Percentiles rank a stretch among this genome's conserved stretches.
Conservation (phyloP, 2,797 vertebrate genomes). For the Syngnathus acus region DNA sequence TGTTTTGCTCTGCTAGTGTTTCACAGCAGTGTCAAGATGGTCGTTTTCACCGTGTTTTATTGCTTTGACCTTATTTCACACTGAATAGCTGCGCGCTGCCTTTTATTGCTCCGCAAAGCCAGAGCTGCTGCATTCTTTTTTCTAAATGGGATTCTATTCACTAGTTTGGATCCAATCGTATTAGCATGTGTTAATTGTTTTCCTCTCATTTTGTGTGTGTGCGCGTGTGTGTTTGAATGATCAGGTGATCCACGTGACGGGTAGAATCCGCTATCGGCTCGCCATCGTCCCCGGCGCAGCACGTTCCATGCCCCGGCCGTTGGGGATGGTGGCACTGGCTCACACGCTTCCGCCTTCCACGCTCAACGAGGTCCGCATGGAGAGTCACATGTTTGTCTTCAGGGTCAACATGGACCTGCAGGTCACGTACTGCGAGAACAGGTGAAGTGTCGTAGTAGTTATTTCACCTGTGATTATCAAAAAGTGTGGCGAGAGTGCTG, state of each 20-base stretch:
- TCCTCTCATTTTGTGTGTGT: neutral
- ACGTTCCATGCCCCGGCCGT: slow-evolving; percentile 62
- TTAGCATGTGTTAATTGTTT: neutral
- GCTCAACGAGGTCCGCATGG: slow-evolving; percentile 84
- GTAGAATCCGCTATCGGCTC: slow-evolving; percentile 74
- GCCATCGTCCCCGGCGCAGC: slow-evolving; percentile 66
- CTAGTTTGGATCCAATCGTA: neutral
- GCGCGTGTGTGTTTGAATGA: neutral
- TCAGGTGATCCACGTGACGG: slow-evolving; percentile 87
- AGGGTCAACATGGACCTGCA: slow-evolving; percentile 87
- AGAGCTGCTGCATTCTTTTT: slow-evolving; percentile 12
- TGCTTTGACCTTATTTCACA: slow-evolving; percentile 50
- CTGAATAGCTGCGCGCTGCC: slow-evolving; percentile 29
- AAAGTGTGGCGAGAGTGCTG: neutral
- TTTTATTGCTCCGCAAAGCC: slow-evolving; percentile 36
- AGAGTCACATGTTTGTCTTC: slow-evolving; percentile 86
- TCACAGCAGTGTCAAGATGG: slow-evolving; percentile 32
- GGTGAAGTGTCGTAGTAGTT: slow-evolving; percentile 51
- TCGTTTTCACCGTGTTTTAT: slow-evolving; percentile 42
- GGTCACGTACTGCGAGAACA: slow-evolving; percentile 89
- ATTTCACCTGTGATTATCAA: neutral
- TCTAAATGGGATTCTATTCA: slow-evolving; percentile 3
- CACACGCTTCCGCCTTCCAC: slow-evolving; percentile 85
- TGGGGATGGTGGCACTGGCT: slow-evolving; percentile 82
- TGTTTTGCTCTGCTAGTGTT: slow-evolving; percentile 28